Evolutionary conservation across 2,113 vertebrate species (phyloP).

Genomic region (Pelvicachromis taeniatus): DNA sequence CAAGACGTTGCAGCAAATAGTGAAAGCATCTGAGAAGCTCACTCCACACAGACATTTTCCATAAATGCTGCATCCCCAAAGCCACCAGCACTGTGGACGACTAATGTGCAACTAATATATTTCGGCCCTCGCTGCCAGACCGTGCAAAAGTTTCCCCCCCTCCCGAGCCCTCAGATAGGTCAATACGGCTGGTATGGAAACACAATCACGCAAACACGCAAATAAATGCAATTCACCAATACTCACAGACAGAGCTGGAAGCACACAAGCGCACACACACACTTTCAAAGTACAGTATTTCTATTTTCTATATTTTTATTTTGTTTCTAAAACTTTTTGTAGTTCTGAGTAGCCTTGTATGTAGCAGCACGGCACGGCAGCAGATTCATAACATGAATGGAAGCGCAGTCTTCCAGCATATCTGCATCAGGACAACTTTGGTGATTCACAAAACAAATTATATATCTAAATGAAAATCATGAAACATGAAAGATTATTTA

Average conservation of each 20-base stretch:
- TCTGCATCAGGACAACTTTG: neutral
- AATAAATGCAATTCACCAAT: too few species aligned
- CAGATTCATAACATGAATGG: too few species aligned
- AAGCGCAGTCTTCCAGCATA: neutral
- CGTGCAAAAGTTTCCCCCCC: neutral
- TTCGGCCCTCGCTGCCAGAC: accelerated
- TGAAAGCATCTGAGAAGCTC: neutral
- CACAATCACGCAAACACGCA: too few species aligned
- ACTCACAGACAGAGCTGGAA: too few species aligned
- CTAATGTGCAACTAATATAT: neutral
- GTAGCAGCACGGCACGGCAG: too few species aligned
- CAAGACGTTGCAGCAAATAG: neutral
- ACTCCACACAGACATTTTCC: neutral
- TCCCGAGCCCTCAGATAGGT: too few species aligned
- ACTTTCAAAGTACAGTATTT: too few species aligned
- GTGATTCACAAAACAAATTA: neutral
- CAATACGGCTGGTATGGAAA: too few species aligned
- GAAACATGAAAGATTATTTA: neutral
- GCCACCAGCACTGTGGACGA: neutral
- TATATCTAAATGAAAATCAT: neutral
- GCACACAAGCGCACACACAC: too few species aligned
- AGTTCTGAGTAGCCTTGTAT: too few species aligned
- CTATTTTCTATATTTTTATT: too few species aligned
- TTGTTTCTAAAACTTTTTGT: too few species aligned
- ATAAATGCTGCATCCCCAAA: neutral